phyloP scores from a whole-genome alignment of 2,797 vertebrate species.

The Miichthys miiuy region DNA sequence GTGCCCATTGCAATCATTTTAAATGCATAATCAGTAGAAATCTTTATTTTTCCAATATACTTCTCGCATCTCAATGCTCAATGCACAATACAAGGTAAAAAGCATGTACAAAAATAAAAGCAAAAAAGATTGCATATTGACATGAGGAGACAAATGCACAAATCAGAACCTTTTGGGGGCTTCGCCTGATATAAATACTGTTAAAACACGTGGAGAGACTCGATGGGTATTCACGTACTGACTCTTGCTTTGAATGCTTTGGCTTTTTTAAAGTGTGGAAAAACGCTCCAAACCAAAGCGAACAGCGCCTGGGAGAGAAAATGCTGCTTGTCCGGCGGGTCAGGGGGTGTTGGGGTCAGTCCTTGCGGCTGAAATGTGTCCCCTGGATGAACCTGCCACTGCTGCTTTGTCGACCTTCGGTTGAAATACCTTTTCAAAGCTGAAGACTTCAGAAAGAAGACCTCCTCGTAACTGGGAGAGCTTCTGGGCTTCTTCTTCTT shows the following conservation, averaged over 20 bases:
- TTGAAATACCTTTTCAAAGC: conserved; percentile 96
- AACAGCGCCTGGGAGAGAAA: conserved; percentile 87
- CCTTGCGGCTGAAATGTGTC: conserved; percentile 98
- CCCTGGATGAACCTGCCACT: conserved; percentile 98
- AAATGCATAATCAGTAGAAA: conserved; percentile 82
- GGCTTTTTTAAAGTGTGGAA: conserved; percentile 55
- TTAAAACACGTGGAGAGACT: conserved; percentile 53
- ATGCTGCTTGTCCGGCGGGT: conserved; percentile 94
- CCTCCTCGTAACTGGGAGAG: conserved; percentile 89
- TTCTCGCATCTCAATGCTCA: conserved; percentile 81
- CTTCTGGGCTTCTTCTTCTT: conserved; percentile 75
- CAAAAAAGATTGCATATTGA: conserved; percentile 76
- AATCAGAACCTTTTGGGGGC: conserved; percentile 55
- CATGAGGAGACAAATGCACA: conserved; percentile 72
- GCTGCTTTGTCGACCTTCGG: conserved; percentile 97
- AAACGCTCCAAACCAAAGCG: conserved; percentile 82
- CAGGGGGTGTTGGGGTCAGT: conserved; percentile 98
- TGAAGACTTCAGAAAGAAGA: conserved; percentile 91
- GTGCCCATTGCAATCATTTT: conserved; percentile 35
- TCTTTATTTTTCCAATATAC: conserved; percentile 84
- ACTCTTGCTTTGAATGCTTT: conserved; percentile 65
- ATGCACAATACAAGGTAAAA: conserved; percentile 83
- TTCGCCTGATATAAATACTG: conserved; percentile 64
- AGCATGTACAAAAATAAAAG: conserved; percentile 85
- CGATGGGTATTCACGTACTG: conserved; percentile 45